These are phyloP conservation scores for Spea multiplicata DNA, from an alignment of 2,113 vertebrate genomes.

Conservation along the genomic window DNA sequence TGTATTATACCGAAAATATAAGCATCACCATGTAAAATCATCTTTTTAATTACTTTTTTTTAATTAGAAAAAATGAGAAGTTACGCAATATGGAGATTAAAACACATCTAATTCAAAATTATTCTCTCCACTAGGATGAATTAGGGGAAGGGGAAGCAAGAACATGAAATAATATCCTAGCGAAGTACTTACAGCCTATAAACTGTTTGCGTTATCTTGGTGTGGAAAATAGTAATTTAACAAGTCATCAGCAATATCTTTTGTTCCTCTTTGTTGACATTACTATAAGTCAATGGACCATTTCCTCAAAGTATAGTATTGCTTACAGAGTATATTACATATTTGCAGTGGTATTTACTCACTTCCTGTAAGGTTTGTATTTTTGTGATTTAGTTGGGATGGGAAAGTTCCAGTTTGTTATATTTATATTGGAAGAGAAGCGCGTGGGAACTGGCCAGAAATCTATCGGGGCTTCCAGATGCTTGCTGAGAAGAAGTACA, in stretches of 20 bases:
- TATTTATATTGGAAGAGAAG: constrained; percentile 41
- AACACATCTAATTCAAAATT: too few relatives aligned
- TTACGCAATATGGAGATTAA: too few relatives aligned
- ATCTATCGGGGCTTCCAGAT: constrained; percentile 25
- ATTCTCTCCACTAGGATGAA: too few relatives aligned
- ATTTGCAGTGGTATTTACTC: constrained; percentile 42
- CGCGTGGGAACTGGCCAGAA: constrained; percentile 37
- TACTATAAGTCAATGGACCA: constrained; percentile 24
- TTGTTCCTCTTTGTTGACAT: constrained; percentile 19
- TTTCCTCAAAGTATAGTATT: constrained; percentile 29
- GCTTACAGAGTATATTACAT: constrained; percentile 24
- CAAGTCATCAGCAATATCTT: background rate
- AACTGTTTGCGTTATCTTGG: background rate
- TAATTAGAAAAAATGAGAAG: too few relatives aligned
- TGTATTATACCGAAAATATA: too few relatives aligned
- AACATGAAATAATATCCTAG: too few relatives aligned
- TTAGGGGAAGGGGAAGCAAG: too few relatives aligned
- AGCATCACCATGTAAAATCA: too few relatives aligned
- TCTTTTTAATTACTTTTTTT: too few relatives aligned
- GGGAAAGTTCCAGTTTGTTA: constrained; percentile 44
- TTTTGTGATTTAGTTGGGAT: constrained; percentile 32
- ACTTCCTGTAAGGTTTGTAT: constrained; percentile 37
- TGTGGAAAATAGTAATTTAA: background rate
- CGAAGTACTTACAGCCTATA: too few relatives aligned
- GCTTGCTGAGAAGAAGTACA: constrained; percentile 33